Percentiles rank a stretch among this genome's conserved stretches.
phyloP scores from a whole-genome alignment of 2,888 invertebrate species.

The Leptinotarsa peninsularis region DNA sequence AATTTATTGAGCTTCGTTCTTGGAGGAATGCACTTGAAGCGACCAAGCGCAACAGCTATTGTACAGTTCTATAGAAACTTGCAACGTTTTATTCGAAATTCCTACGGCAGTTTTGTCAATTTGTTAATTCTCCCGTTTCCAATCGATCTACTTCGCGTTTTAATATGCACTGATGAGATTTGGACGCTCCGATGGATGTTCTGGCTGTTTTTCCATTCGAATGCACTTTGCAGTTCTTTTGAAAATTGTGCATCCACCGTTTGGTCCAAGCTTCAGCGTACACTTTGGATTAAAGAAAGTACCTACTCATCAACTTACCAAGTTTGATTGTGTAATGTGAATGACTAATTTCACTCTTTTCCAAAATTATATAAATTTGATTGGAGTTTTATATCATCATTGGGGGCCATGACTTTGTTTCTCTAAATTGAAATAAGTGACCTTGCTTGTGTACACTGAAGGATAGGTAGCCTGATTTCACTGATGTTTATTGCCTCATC shows the following conservation, averaged over 20 bases:
- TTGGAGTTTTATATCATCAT: too few species aligned
- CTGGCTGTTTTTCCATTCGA: neutral
- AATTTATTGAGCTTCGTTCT: constrained; percentile 1
- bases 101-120: constrained; percentile 7
- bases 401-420: too few species aligned
- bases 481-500: too few species aligned
- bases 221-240: constrained; percentile 1
- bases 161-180: constrained; percentile 8
- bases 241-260: neutral
- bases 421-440: too few species aligned
- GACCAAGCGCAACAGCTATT: constrained; percentile 1
- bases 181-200: neutral
- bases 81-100: neutral
- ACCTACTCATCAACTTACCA: neutral
- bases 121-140: constrained; percentile 7
- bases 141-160: neutral
- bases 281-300: neutral
- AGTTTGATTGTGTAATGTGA: neutral
- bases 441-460: too few species aligned
- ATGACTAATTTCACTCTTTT: neutral
- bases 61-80: neutral
- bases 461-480: too few species aligned
- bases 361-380: too few species aligned
- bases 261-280: neutral
- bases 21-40: neutral